Evolutionary conservation across 2,113 vertebrate genomes (phyloP).

Genomic region (Phrynocephalus versicolor): DNA sequence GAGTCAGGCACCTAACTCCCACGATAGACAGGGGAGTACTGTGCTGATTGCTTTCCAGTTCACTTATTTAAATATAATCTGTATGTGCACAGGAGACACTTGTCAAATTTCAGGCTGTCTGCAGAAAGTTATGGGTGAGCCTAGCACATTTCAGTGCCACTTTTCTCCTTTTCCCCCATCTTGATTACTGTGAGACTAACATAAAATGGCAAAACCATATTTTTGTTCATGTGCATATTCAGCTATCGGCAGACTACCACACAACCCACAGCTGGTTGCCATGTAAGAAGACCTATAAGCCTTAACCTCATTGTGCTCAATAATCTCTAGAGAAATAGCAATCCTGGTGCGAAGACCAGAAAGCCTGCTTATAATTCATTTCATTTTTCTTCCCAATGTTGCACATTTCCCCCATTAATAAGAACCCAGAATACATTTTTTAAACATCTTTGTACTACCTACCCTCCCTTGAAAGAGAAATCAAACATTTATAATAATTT

Average conservation of each 20-base stretch:
- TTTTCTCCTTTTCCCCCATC: too few species aligned
- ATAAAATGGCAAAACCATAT: too few species aligned
- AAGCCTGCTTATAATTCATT: not conserved
- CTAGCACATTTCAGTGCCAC: too few species aligned
- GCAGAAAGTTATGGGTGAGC: too few species aligned
- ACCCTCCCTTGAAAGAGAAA: constrained; percentile 32
- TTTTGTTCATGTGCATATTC: too few species aligned
- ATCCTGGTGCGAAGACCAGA: not conserved
- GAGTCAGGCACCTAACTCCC: too few species aligned
- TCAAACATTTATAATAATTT: constrained; percentile 42
- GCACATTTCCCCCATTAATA: not conserved
- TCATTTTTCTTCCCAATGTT: not conserved
- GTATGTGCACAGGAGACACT: too few species aligned
- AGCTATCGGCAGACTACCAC: not conserved
- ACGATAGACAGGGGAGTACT: too few species aligned
- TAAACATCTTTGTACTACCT: not conserved
- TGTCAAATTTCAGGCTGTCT: too few species aligned
- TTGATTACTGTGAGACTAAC: too few species aligned
- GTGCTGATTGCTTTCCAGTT: too few species aligned
- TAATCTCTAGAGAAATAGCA: not conserved
- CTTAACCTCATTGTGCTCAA: not conserved
- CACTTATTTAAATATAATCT: too few species aligned
- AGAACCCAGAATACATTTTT: not conserved
- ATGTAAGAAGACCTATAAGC: not conserved
- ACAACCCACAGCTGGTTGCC: not conserved